A percentile compares a stretch with the other conserved stretches of the same genome.
Conservation (phyloP, 2,888 invertebrate species). For the Dicyrtoma fusca region DNA sequence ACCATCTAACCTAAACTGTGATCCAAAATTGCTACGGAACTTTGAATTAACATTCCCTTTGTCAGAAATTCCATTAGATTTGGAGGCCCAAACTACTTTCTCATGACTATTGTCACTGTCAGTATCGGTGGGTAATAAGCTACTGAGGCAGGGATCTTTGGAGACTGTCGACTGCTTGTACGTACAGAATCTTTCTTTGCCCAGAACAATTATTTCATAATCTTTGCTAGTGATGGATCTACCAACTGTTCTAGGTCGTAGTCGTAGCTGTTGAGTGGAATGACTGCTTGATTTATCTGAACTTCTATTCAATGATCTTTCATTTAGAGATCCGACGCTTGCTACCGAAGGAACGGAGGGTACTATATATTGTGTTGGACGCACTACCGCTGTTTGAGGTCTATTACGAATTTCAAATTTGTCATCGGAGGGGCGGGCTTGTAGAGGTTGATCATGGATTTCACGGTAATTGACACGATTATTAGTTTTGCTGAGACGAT, state of each 20-base stretch:
- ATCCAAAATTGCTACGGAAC: background rate
- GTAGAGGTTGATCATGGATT: slow-evolving; percentile 1
- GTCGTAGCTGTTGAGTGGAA: too few relatives aligned
- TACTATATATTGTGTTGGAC: background rate
- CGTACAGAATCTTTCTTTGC: background rate
- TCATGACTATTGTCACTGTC: background rate
- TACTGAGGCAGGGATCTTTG: background rate
- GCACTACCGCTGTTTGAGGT: background rate
- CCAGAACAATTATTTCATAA: background rate
- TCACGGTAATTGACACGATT: background rate
- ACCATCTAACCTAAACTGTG: slow-evolving; percentile 5
- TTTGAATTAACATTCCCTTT: background rate
- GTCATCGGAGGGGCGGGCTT: background rate
- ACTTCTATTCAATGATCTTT: background rate
- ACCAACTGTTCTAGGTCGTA: too few relatives aligned
- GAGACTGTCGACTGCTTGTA: slow-evolving; percentile 1
- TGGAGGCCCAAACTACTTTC: background rate
- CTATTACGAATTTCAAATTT: background rate
- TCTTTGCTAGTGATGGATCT: too few relatives aligned
- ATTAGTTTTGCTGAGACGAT: background rate
- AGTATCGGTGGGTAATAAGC: background rate
- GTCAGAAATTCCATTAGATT: background rate
- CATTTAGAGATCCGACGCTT: background rate
- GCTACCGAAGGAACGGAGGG: too few relatives aligned
- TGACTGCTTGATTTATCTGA: too few relatives aligned